phyloP scores from a whole-genome alignment of 2,888 invertebrate genomes.

The Tiliacea aurago region DNA sequence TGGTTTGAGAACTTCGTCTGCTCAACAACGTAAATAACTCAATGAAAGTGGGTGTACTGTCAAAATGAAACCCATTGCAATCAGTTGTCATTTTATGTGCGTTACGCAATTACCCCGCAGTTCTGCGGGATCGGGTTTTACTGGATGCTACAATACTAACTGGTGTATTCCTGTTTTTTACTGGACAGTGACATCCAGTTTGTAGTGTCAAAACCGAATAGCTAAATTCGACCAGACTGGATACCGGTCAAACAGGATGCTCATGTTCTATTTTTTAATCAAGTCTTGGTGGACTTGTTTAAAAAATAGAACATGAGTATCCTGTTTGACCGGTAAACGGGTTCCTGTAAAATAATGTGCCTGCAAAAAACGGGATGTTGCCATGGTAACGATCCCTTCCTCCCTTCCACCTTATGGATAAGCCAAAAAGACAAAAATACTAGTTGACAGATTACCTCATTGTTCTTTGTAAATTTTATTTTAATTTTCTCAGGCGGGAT shows the following conservation, averaged over 20 bases:
- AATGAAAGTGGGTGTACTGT: too few relatives aligned
- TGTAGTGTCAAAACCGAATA: not conserved
- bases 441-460: conserved; percentile 73
- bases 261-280: not conserved
- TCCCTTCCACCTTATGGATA: not conserved
- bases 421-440: not conserved
- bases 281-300: too few relatives aligned
- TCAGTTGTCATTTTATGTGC: too few relatives aligned
- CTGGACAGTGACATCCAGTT: not conserved
- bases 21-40: too few relatives aligned
- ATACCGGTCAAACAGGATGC: not conserved
- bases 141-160: not conserved
- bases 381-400: not conserved
- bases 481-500: conserved; percentile 71
- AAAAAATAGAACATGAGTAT: too few relatives aligned
- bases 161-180: not conserved
- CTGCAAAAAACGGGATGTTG: not conserved
- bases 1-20: too few relatives aligned
- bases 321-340: not conserved
- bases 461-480: conserved; percentile 80
- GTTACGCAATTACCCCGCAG: not conserved
- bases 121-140: not conserved
- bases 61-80: too few relatives aligned
- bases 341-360: not conserved
- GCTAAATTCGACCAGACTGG: not conserved